Evolutionary conservation across 2,113 vertebrate genomes (phyloP).

Genomic region (Tautogolabrus adspersus): DNA sequence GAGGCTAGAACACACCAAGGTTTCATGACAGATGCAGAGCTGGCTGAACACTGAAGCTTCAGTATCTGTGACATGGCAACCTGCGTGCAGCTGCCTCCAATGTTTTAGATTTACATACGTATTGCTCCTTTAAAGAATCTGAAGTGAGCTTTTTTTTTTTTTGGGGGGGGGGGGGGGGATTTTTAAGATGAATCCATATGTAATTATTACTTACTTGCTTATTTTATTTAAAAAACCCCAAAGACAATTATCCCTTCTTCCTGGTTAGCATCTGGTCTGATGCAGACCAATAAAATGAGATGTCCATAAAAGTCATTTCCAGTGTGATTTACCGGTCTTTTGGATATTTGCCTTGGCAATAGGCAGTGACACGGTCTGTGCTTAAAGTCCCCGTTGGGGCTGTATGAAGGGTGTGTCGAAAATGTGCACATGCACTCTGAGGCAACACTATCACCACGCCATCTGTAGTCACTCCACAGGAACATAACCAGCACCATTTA

Average conservation of each 20-base stretch:
- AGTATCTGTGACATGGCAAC: too few species aligned
- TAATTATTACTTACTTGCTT: neutral
- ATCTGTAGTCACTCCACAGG: slow-evolving; percentile 85
- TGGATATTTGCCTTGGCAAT: slow-evolving; percentile 48
- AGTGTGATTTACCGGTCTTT: slow-evolving; percentile 47
- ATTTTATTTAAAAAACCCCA: neutral
- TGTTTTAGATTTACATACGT: too few species aligned
- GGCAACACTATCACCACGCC: slow-evolving; percentile 78
- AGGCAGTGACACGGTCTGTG: slow-evolving; percentile 40
- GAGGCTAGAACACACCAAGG: too few species aligned
- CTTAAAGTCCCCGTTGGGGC: slow-evolving; percentile 62
- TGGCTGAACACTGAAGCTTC: too few species aligned
- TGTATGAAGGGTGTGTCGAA: slow-evolving; percentile 68
- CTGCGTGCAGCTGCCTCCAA: too few species aligned
- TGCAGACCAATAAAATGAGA: slow-evolving; percentile 40
- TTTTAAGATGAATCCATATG: too few species aligned
- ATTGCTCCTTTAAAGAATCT: too few species aligned
- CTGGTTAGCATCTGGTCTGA: slow-evolving; percentile 38
- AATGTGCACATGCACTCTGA: slow-evolving; percentile 67
- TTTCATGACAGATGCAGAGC: too few species aligned
- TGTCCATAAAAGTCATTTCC: slow-evolving; percentile 46
- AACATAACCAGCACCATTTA: slow-evolving; percentile 85
- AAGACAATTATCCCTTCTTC: slow-evolving; percentile 15
- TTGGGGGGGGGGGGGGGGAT: too few species aligned
- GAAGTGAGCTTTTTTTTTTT: too few species aligned